Evolutionary conservation across 92 coral and sea anemone genomes (phyloP), one percentile per base, ranked within the genome.

Genomic region (Ricordea florida): DNA sequence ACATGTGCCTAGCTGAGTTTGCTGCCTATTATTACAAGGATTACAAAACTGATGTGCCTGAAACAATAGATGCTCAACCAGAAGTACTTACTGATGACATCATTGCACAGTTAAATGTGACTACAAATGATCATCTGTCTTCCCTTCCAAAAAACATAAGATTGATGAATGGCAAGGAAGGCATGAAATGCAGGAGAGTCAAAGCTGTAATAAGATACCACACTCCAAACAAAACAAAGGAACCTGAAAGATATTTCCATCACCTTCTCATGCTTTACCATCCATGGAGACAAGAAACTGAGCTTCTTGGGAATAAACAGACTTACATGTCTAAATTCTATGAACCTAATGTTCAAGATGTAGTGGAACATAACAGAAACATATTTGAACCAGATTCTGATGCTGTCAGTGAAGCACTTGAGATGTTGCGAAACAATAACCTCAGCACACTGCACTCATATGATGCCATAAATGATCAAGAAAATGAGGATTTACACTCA

Each of bases 341-440:
- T 87, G 89, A 76, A 30, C 64, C 74, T n/a, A 72, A 27, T 16
- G 93, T 87, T 8, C 81, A 76, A 82, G 42, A 50, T 42, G 53
- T 87, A 7, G 85, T 87, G 20, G 53, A 87, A 74, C 66, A 32
- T 6, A 73, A 80, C 13, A 79, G 70, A 57, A 35, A 57, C 9
- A 41, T 66, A 5, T 88, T 88, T 72, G 82, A 88, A 56, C 93
- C 86, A 31, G 80, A 83, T 72, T 52, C 87, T 32, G 93, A 79
- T 15, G 89, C 89, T 34, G 64, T 84, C 16, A 56, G 16, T 55
- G 89, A 88, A 38, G 89, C 89, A 10, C 69, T 83, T 16, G 83
- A 87, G 57, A 37, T 26, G 1, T 23, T 88, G 58, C 77, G 87
- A 81, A 87, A 74, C 34, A 72, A 72, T 49, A 45, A 82, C 34